phyloP scores from a whole-genome alignment of 2,797 vertebrate genomes.

The Nyctalus aviator region DNA sequence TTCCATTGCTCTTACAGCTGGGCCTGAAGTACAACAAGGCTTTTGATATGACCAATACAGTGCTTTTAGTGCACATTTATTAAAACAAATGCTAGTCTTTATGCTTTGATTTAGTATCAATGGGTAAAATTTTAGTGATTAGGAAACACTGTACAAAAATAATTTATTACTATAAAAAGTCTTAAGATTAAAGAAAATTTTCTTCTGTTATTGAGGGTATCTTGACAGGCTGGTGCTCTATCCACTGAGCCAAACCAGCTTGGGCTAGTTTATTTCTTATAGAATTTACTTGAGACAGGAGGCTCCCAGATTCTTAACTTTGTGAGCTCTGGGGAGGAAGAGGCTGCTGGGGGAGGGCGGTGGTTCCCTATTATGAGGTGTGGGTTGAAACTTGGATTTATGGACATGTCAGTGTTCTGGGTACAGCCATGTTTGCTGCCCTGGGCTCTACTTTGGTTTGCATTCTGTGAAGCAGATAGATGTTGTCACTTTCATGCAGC shows the following conservation, averaged over 20 bases:
- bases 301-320: conserved; percentile 29
- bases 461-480: background rate
- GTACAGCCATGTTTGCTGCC: background rate
- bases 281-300: too few relatives aligned
- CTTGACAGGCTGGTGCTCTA: too few relatives aligned
- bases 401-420: background rate
- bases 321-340: background rate
- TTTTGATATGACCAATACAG: conserved; percentile 63
- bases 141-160: background rate
- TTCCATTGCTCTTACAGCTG: conserved; percentile 64
- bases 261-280: too few relatives aligned
- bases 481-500: background rate
- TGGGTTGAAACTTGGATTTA: conserved; percentile 18
- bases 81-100: conserved; percentile 69
- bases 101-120: conserved; percentile 59
- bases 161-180: conserved; percentile 48
- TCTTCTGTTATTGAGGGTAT: background rate
- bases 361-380: background rate
- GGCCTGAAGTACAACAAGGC: conserved; percentile 61
- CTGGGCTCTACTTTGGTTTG: background rate
- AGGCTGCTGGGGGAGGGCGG: background rate
- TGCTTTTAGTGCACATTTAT: conserved; percentile 60
- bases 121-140: conserved; percentile 57
- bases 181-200: conserved; percentile 17
- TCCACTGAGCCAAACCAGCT: too few relatives aligned